phyloP scores from a whole-genome alignment of 2,113 vertebrate genomes.

The Helogale parvula region DNA sequence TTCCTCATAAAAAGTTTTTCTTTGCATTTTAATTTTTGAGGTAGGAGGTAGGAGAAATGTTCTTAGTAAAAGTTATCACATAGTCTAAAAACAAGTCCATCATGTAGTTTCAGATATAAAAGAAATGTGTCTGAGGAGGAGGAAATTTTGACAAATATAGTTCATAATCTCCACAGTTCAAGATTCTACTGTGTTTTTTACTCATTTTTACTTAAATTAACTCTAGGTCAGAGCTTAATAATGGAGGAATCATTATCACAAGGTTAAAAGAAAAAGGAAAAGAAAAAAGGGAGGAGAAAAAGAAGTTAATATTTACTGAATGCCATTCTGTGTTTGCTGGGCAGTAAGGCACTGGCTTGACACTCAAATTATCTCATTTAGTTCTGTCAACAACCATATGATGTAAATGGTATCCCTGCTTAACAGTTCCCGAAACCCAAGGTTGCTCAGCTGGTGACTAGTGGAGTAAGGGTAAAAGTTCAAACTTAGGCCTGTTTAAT shows the following conservation, averaged over 20 bases:
- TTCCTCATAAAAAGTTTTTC: neutral
- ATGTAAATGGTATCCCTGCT: neutral
- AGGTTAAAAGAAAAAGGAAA: neutral
- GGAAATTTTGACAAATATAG: neutral
- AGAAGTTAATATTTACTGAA: neutral
- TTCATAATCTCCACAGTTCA: neutral
- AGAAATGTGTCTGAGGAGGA: neutral
- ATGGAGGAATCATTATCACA: neutral
- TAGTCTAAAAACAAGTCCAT: neutral
- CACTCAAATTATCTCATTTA: conserved; percentile 13
- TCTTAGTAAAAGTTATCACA: neutral
- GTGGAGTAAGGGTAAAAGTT: neutral
- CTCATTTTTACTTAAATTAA: neutral
- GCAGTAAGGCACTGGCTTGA: neutral
- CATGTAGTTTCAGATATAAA: neutral
- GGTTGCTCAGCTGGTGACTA: neutral
- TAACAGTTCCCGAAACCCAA: neutral
- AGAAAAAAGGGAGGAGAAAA: neutral
- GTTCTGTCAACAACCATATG: neutral
- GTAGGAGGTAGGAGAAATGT: neutral
- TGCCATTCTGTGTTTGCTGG: neutral
- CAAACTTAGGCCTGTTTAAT: neutral
- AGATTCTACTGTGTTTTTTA: neutral
- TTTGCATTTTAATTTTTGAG: neutral
- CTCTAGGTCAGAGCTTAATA: neutral